A percentile compares a stretch with the other conserved stretches of the same genome.
phyloP scores from a whole-genome alignment of 92 coral and sea anemone genomes.

The Zoanthus gigantus region DNA sequence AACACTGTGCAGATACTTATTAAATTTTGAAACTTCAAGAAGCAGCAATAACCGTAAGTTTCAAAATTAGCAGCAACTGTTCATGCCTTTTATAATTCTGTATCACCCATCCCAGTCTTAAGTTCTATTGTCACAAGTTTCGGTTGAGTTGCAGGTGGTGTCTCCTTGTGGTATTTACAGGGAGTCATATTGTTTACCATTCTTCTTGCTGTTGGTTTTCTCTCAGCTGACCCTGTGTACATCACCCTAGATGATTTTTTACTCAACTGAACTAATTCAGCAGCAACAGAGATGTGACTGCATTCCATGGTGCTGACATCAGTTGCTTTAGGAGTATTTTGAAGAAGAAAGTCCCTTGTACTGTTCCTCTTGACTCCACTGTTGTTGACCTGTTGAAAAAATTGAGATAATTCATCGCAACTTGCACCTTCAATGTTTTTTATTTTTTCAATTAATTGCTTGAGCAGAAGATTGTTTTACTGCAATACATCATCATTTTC shows the following conservation, averaged over 20 bases:
- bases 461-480: too few species aligned
- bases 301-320: conserved; percentile 35
- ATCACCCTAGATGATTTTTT: conserved; percentile 38
- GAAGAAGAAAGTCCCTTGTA: too few species aligned
- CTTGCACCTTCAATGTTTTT: too few species aligned
- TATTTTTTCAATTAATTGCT: too few species aligned
- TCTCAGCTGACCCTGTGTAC: conserved; percentile 62
- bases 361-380: too few species aligned
- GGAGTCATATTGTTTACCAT: conserved; percentile 65
- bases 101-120: conserved; percentile 69
- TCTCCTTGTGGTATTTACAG: conserved; percentile 78
- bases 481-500: too few species aligned
- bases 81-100: conserved; percentile 47
- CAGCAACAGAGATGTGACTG: conserved; percentile 71
- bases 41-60: not conserved
- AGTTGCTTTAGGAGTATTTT: not conserved
- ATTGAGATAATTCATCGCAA: not conserved
- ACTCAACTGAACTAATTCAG: conserved; percentile 35
- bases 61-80: not conserved
- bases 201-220: conserved; percentile 15
- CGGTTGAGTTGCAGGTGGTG: conserved; percentile 77
- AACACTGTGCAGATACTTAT: too few species aligned
- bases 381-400: not conserved
- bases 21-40: not conserved
- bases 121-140: conserved; percentile 56